Conservation (phyloP, 2,888 invertebrate species). For the Drosophila neonasuta region DNA sequence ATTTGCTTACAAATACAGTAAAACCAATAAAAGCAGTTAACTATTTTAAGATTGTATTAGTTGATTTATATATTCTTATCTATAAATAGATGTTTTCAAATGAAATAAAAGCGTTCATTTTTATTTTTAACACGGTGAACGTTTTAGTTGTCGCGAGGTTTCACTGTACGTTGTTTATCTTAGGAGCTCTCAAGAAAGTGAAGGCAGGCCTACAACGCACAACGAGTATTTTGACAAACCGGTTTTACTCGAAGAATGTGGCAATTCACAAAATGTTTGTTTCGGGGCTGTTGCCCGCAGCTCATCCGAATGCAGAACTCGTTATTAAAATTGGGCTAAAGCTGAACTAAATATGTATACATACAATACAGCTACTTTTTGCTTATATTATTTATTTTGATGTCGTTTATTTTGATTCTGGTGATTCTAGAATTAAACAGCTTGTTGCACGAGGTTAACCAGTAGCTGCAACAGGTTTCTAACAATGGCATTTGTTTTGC, state of each 20-base stretch:
- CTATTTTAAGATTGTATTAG: not conserved
- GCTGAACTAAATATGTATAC: conserved; percentile 6
- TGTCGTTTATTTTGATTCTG: conserved; percentile 41
- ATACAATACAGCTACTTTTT: not conserved
- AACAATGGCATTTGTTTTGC: conserved; percentile 41
- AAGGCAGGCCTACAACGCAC: conserved; percentile 23
- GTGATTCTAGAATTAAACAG: conserved; percentile 26
- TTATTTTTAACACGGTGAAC: too few species aligned
- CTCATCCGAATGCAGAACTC: conserved; percentile 57
- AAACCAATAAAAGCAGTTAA: not conserved
- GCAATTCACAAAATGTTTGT: conserved; percentile 24
- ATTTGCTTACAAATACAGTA: conserved; percentile 17
- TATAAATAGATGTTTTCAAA: not conserved
- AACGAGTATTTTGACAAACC: conserved; percentile 32
- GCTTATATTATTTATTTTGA: conserved; percentile 28
- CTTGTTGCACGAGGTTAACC: conserved; percentile 56
- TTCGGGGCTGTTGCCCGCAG: conserved; percentile 30
- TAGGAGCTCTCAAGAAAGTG: conserved; percentile 20
- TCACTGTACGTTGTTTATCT: conserved; percentile 33
- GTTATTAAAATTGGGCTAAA: conserved; percentile 59
- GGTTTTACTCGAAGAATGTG: conserved; percentile 41
- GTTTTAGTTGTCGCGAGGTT: not conserved
- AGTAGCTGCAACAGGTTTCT: conserved; percentile 51
- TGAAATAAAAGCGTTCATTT: not conserved
- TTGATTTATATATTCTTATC: not conserved